A percentile compares a stretch with the other conserved stretches of the same genome.
phyloP scores from a whole-genome alignment of 2,113 vertebrate genomes.

The Hippopotamus amphibius region DNA sequence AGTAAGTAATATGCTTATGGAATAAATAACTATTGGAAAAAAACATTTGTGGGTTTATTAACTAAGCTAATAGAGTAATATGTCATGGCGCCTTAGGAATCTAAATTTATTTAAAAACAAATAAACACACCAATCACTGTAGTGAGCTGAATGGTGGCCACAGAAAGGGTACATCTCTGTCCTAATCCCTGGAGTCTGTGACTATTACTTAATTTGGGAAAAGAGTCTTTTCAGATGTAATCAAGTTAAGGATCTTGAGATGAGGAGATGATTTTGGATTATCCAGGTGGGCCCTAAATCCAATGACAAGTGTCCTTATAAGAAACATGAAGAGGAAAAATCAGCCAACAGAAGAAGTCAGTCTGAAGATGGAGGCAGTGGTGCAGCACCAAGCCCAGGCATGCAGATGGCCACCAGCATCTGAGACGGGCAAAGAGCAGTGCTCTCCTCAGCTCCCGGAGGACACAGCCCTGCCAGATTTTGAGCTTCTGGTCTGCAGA shows the following conservation, averaged over 20 bases:
- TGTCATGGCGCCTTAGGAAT: neutral
- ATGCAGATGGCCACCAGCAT: neutral
- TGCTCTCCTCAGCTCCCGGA: neutral
- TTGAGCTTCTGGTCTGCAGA: neutral
- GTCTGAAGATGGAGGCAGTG: neutral
- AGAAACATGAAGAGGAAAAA: neutral
- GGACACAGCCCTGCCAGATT: neutral
- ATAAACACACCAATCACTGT: neutral
- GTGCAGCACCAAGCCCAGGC: neutral
- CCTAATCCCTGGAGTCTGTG: neutral
- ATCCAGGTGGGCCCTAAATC: neutral
- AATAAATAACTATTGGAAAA: constrained; percentile 35
- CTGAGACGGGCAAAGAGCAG: neutral
- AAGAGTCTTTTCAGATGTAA: neutral
- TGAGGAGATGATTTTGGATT: neutral
- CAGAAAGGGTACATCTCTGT: neutral
- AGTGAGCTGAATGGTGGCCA: neutral
- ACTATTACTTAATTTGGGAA: neutral
- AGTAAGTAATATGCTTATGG: neutral
- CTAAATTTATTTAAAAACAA: neutral
- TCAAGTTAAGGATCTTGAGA: neutral
- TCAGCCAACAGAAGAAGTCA: neutral
- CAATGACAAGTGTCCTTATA: neutral
- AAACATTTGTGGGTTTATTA: neutral
- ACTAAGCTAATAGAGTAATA: neutral